phyloP scores from a whole-genome alignment of 2,888 invertebrate species.

The Phyllotreta striolata region DNA sequence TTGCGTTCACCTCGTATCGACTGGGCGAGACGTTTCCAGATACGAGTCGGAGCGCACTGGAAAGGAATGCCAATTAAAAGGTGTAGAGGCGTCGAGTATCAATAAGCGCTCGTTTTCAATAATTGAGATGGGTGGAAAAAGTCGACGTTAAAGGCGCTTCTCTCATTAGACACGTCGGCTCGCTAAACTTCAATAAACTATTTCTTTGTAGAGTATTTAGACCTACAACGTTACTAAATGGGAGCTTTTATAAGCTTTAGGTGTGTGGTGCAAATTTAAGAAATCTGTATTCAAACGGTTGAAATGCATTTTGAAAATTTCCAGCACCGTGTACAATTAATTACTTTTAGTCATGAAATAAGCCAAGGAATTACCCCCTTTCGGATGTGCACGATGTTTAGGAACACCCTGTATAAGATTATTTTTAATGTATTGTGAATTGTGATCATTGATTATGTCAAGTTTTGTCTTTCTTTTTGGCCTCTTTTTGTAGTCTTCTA shows the following conservation, averaged over 20 bases:
- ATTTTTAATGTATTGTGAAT: too few relatives aligned
- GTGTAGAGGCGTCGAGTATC: slow-evolving; percentile 31
- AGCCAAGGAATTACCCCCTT: too few relatives aligned
- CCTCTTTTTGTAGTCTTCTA: too few relatives aligned
- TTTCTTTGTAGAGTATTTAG: slow-evolving; percentile 28
- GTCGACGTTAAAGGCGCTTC: slow-evolving; percentile 28
- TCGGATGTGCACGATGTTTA: too few relatives aligned
- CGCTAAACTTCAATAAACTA: slow-evolving; percentile 28
- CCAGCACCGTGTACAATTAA: too few relatives aligned
- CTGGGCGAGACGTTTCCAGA: slow-evolving; percentile 10
- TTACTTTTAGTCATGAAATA: too few relatives aligned
- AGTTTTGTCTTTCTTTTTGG: too few relatives aligned
- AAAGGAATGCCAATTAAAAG: slow-evolving; percentile 32
- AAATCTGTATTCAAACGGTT: background rate
- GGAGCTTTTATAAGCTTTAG: too few relatives aligned
- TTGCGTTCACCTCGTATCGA: slow-evolving; percentile 12
- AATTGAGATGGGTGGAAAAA: slow-evolving; percentile 30
- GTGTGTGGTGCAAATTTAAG: too few relatives aligned
- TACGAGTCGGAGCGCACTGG: slow-evolving; percentile 21
- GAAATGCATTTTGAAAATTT: too few relatives aligned
- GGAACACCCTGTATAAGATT: too few relatives aligned
- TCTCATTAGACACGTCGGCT: slow-evolving; percentile 25
- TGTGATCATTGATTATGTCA: too few relatives aligned
- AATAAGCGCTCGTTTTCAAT: slow-evolving; percentile 33
- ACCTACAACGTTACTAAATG: background rate